Evolutionary conservation across 2,113 vertebrate genomes (phyloP).

Genomic region (Callocephalon fimbriatum): DNA sequence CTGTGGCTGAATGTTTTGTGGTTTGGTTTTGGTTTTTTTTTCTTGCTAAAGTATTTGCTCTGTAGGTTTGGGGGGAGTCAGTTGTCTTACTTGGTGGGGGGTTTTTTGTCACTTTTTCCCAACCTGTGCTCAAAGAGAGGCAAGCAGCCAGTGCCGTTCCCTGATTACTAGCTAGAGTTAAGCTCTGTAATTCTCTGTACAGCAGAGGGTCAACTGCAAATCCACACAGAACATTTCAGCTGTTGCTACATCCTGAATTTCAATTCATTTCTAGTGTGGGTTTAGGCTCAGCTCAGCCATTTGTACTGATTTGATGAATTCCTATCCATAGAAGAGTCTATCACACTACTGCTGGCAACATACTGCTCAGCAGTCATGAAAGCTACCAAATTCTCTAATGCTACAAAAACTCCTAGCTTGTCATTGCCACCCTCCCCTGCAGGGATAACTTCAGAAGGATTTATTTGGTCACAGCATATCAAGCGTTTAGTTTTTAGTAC

Average conservation of each 20-base stretch:
- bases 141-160: background rate
- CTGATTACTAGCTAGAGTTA: background rate
- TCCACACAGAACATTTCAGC: background rate
- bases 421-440: background rate
- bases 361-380: background rate
- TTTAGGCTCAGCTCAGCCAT: background rate
- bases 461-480: background rate
- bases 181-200: background rate
- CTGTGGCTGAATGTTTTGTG: background rate
- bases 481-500: background rate
- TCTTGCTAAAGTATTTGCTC: background rate
- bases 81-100: background rate
- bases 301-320: background rate
- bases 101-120: background rate
- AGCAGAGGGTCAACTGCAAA: background rate
- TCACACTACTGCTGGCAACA: background rate
- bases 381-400: background rate
- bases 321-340: background rate
- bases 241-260: background rate
- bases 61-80: background rate
- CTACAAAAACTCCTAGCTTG: background rate
- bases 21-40: fast-evolving
- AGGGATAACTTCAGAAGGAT: background rate
- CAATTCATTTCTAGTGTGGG: background rate
- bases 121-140: background rate